Base-by-base conservation (phyloP, 1,140 invertebrate species). In the Psilanteris sp. region DNA sequence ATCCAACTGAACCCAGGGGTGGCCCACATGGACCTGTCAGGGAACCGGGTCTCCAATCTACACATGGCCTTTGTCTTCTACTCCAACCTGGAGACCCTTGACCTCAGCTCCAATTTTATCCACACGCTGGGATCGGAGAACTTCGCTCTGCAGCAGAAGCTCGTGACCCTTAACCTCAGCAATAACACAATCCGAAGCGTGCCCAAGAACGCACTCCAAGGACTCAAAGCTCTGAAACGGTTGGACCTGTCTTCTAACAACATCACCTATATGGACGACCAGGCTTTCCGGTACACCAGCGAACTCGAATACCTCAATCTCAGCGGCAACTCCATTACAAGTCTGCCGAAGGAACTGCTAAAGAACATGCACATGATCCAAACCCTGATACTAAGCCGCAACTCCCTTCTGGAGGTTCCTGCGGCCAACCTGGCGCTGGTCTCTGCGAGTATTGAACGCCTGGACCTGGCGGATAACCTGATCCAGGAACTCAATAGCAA, bases 1-100 rank as follows among this genome's bases (percentile, higher is more conserved):
- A 95, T 96, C 59, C 94, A 96, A 80, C 90, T 96, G 71, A 96
- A 96, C 82, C 94, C 94, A n/a, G 93, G 94, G 80, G 91, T 94
- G 18, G 91, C 91, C 13, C 91, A 92, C 81, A 92, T 96, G 79
- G 93, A 94, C 79, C 90, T 96, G 20, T 93, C 93, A 0, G 90
- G 91, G 70, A 96, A 96, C 82, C 90, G 91, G 31, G 94, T 95
- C 73, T 89, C 89, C 74, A 92, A 91, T 75, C 88, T 96, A 1
- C 91, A 92, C 36, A 93, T 92, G 78, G 92, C 93, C 1, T 91
- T 96, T 72, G 90, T 89, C 8, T 94, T 96, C 84, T 96, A 96
- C 86, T 91, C 92, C n/a, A 92, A 93, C 71, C 89, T 97, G 15
- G 91, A 92, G 77, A 90, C 91, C 9, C 90, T 97, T 8, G 94